phyloP scores from a whole-genome alignment of 2,797 vertebrate species.

The Spinus olivaceus region DNA sequence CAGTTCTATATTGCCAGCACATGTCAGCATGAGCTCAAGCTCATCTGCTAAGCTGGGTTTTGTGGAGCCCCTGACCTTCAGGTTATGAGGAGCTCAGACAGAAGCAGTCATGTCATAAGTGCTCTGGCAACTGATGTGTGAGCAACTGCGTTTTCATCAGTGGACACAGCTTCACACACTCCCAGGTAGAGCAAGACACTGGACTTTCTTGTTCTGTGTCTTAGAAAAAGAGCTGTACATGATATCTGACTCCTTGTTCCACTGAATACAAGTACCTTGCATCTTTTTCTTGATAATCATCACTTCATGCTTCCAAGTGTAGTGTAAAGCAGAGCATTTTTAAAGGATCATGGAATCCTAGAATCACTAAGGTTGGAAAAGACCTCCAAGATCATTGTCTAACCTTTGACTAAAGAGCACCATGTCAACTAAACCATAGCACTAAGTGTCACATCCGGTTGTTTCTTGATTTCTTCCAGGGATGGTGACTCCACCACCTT shows the following conservation, averaged over 20 bases:
- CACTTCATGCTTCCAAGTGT: not conserved
- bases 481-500: not conserved
- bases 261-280: not conserved
- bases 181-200: not conserved
- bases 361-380: not conserved
- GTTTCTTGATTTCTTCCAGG: not conserved
- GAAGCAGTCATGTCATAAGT: accelerated
- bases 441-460: not conserved
- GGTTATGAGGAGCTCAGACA: not conserved
- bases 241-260: not conserved
- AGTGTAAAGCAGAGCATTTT: not conserved
- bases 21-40: accelerated
- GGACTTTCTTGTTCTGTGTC: not conserved
- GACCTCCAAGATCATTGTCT: not conserved
- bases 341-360: not conserved
- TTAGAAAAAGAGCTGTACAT: not conserved
- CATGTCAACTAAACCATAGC: not conserved
- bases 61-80: not conserved
- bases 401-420: not conserved
- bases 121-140: not conserved
- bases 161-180: not conserved
- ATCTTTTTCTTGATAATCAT: not conserved
- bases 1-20: not conserved
- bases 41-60: not conserved
- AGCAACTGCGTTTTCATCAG: not conserved